Evolutionary conservation across 2,888 invertebrate species (phyloP).

Genomic region (Lithophane leautieri): DNA sequence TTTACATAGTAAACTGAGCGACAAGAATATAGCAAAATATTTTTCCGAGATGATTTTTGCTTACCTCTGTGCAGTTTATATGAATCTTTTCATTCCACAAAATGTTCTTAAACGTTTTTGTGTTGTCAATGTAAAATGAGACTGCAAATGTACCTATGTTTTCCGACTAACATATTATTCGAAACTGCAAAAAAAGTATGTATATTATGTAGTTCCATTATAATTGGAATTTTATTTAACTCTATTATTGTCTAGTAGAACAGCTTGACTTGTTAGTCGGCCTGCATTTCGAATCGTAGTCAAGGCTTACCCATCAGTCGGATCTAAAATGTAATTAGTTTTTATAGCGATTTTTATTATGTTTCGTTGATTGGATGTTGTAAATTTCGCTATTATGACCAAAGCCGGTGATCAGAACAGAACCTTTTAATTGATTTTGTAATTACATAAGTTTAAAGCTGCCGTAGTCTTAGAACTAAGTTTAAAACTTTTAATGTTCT

Average conservation of each 20-base stretch:
- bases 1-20: not conserved
- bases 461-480: not conserved
- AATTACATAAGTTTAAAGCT: constrained; percentile 47
- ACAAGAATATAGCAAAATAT: not conserved
- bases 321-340: constrained; percentile 65
- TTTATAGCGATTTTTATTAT: constrained; percentile 70
- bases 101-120: not conserved
- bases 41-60: not conserved
- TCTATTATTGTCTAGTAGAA: constrained; percentile 31
- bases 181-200: not conserved
- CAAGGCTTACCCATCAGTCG: constrained; percentile 61
- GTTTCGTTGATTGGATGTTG: constrained; percentile 68
- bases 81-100: not conserved
- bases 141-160: not conserved
- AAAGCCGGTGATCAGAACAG: constrained; percentile 57
- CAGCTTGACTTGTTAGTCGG: constrained; percentile 36
- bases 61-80: not conserved
- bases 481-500: not conserved
- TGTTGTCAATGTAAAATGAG: not conserved
- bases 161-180: not conserved
- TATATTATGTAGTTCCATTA: not conserved
- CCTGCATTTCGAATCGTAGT: constrained; percentile 60
- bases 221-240: constrained; percentile 17
- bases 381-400: constrained; percentile 67
- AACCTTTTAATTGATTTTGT: constrained; percentile 60